Evolutionary conservation across 2,113 vertebrate genomes (phyloP).

Genomic region (Phalacrocorax aristotelis): DNA sequence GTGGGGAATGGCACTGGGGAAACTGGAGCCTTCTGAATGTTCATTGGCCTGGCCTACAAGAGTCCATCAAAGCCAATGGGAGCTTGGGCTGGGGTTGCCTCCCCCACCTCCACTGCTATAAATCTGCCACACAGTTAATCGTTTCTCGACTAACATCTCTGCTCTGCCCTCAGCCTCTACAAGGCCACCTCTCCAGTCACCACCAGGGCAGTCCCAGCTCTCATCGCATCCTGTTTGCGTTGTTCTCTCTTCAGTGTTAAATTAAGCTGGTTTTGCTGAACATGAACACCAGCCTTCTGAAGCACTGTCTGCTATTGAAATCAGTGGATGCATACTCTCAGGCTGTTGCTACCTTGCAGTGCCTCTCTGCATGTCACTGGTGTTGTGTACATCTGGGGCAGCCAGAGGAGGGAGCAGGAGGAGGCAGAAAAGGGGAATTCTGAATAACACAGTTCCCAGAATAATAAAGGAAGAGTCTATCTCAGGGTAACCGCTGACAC

Average conservation of each 20-base stretch:
- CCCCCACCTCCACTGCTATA: neutral
- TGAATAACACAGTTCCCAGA: neutral
- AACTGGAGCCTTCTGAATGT: neutral
- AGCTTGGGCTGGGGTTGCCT: constrained; percentile 38
- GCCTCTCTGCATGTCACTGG: neutral
- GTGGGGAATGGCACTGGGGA: constrained; percentile 42
- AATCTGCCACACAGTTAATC: constrained; percentile 23
- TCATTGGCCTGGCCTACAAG: neutral
- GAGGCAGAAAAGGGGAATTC: neutral
- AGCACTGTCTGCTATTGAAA: neutral
- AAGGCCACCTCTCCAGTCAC: constrained; percentile 29
- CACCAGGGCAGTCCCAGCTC: constrained; percentile 38
- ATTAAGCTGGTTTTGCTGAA: constrained; percentile 15
- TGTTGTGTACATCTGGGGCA: neutral
- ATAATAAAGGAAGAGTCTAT: neutral
- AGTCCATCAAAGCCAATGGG: constrained; percentile 12
- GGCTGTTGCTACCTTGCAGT: constrained; percentile 23
- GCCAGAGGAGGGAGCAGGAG: neutral
- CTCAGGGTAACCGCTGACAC: neutral
- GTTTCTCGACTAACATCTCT: constrained; percentile 20
- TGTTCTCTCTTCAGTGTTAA: constrained; percentile 39
- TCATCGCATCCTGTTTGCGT: neutral
- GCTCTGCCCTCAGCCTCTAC: constrained; percentile 42
- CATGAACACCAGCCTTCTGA: neutral
- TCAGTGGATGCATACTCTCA: constrained; percentile 10